A percentile compares a stretch with the other conserved stretches of the same genome.
These are phyloP conservation scores for Protodeltote pygarga DNA, from an alignment of 2,888 invertebrate genomes.

Conservation along the genomic window DNA sequence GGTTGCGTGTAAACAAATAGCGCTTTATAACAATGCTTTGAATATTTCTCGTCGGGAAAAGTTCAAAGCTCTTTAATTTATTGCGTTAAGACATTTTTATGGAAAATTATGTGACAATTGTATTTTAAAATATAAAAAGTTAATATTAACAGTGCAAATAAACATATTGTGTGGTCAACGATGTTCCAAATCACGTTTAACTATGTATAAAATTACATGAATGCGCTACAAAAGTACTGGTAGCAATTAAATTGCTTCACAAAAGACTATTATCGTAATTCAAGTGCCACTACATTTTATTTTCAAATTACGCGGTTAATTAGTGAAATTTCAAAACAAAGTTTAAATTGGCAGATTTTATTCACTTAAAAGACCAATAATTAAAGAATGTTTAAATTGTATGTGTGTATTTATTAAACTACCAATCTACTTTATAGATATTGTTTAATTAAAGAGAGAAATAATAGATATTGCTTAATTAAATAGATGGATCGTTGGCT, in stretches of 20 bases:
- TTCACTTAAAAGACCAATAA: constrained; percentile 3
- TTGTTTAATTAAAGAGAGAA: too few species aligned
- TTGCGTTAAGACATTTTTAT: constrained; percentile 1
- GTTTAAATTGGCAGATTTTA: constrained; percentile 2
- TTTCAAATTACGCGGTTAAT: constrained; percentile 4
- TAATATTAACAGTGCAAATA: background rate
- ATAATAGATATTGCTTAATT: constrained; percentile 10
- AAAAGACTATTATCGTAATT: constrained; percentile 10
- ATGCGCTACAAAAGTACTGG: background rate
- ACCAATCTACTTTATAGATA: background rate
- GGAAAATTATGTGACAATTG: constrained; percentile 7
- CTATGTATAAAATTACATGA: constrained; percentile 1
- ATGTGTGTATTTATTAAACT: background rate
- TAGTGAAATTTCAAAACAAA: constrained; percentile 8
- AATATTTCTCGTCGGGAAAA: background rate
- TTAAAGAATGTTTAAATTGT: background rate
- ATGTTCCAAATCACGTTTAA: background rate
- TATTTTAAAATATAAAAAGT: background rate
- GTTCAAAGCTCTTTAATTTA: background rate
- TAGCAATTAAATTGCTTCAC: background rate
- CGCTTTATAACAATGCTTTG: background rate
- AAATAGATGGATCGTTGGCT: constrained; percentile 20
- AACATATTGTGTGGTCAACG: background rate
- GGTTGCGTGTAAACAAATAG: constrained; percentile 6
- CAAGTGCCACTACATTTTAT: constrained; percentile 5